Evolutionary conservation across 2,113 vertebrate species (phyloP).

Genomic region (Saccopteryx bilineata): DNA sequence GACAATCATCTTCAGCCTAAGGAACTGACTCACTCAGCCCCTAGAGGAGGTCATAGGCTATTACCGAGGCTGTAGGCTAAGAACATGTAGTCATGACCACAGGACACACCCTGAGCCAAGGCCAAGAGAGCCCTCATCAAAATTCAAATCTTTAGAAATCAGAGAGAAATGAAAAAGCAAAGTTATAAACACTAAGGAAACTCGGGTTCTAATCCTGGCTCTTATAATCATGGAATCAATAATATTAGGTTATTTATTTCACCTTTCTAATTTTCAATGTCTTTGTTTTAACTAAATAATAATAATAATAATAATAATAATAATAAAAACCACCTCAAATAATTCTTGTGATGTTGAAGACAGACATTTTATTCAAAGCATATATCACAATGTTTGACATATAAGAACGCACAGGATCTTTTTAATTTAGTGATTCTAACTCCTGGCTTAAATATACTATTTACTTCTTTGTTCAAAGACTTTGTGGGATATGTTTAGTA

Average conservation of each 20-base stretch:
- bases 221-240: not conserved
- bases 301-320: not conserved
- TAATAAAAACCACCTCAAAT: not conserved
- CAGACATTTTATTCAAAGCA: not conserved
- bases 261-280: not conserved
- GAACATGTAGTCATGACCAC: not conserved
- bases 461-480: not conserved
- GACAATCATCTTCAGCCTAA: not conserved
- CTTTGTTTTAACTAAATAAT: not conserved
- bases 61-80: not conserved
- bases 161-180: not conserved
- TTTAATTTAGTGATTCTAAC: conserved; percentile 24
- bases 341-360: not conserved
- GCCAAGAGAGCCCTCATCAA: not conserved
- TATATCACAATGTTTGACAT: not conserved
- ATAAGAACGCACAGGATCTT: not conserved
- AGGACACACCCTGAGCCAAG: not conserved
- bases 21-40: not conserved
- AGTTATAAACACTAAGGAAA: not conserved
- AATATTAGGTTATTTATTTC: not conserved
- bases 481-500: not conserved
- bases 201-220: not conserved
- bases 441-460: not conserved
- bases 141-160: not conserved
- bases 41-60: not conserved